Percentiles rank a stretch among this genome's conserved stretches.
These are phyloP conservation scores for Cyanoliseus patagonus DNA, from an alignment of 2,113 vertebrate species.

Conservation along the genomic window DNA sequence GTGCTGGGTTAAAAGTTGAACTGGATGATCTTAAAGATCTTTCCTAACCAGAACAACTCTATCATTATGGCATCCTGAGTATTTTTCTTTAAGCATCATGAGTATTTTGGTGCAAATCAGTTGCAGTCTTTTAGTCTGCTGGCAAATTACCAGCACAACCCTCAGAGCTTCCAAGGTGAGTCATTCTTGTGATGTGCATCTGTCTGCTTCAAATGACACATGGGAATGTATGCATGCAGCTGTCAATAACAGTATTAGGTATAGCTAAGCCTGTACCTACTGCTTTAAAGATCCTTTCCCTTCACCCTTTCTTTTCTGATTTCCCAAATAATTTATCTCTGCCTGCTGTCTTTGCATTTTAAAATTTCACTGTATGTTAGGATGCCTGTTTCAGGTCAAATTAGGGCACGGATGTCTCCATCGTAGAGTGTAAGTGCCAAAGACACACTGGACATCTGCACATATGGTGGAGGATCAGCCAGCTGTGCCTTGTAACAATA, in stretches of 20 bases:
- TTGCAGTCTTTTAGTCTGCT: background rate
- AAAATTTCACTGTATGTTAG: background rate
- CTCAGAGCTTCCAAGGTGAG: background rate
- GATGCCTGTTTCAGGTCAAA: background rate
- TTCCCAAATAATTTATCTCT: background rate
- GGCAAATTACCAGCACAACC: background rate
- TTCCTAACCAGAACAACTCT: background rate
- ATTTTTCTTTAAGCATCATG: background rate
- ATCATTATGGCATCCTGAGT: background rate
- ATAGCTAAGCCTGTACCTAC: background rate
- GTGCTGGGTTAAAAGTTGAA: background rate
- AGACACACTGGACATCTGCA: slow-evolving; percentile 4
- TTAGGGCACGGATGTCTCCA: background rate
- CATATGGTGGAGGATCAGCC: background rate
- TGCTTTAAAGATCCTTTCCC: background rate
- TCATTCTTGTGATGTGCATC: background rate
- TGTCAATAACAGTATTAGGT: background rate
- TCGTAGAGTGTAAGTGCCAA: background rate
- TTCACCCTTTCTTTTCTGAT: background rate
- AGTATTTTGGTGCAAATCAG: background rate
- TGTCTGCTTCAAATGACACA: background rate
- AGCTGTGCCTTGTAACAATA: background rate
- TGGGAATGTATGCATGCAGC: background rate
- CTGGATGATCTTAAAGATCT: background rate
- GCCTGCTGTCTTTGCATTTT: background rate